Evolutionary conservation across 2,888 invertebrate genomes (phyloP).

Genomic region (Heliconius charithonia): DNA sequence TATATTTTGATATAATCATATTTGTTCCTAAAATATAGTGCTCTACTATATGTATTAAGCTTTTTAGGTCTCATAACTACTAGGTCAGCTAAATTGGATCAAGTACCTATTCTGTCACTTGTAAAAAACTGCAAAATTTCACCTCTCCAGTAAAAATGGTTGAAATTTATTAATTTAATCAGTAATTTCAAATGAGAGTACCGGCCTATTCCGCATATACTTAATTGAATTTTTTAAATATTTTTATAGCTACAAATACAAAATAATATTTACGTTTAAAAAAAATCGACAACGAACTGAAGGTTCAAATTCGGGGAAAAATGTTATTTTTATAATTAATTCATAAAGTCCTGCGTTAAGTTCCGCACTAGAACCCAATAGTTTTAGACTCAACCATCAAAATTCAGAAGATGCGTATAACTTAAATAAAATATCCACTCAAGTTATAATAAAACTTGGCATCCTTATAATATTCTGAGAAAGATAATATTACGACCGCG

Average conservation of each 20-base stretch:
- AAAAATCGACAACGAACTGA: not conserved
- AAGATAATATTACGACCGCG: slow-evolving; percentile 10
- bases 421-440: not conserved
- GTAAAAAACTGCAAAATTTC: not conserved
- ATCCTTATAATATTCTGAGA: not conserved
- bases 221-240: no score
- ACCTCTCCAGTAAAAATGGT: not conserved
- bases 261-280: no score
- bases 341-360: not conserved
- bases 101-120: not conserved
- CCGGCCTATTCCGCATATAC: no score
- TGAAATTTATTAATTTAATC: not conserved
- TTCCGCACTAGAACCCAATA: not conserved
- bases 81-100: not conserved
- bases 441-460: not conserved
- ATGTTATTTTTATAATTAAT: no score
- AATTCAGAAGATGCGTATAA: not conserved
- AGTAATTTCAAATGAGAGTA: not conserved
- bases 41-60: not conserved
- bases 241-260: no score
- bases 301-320: not conserved
- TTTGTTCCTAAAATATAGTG: not conserved
- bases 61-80: not conserved
- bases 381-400: not conserved
- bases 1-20: not conserved